Evolutionary conservation across 2,797 vertebrate species (phyloP), one percentile per base, ranked within the genome.

Genomic region (Mus caroli): DNA sequence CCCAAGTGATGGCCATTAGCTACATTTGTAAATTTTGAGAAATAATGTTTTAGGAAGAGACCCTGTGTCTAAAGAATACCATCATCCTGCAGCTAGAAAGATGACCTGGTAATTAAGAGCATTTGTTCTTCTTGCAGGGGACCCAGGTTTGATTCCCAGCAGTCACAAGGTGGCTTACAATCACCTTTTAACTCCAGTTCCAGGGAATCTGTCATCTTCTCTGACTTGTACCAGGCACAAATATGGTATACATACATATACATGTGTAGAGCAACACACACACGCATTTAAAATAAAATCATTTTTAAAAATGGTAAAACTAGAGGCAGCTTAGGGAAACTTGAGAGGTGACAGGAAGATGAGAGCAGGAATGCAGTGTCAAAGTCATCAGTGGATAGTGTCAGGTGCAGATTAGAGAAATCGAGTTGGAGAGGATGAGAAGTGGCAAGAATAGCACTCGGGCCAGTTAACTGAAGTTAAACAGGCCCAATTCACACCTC

Each of bases 1-100:
- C 28, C 28, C 7, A 34, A 86, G 62, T 86, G 43, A 14, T 52
- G 12, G 31, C 62, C 46, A 50, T 34, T 67, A 67, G 43, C 14
- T 89, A 31, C 69, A n/a, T 93, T 87, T 97, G 79, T 67, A 82
- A 94, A 83, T 46, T 96, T 80, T 94, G 40, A 88, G 52, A 88
- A 92, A 67, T 37, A 46, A 62, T 75, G 34, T 40, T 76, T 71
- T 24, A 69, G 58, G 24, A 91, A 79, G 73, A 89, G 28, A 22
- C 46, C 37, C 92, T 75, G 6, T 87, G 31, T 26, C n/a, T 84
- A 54, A 91, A 93, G 56, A 93, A 80, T 28, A 85, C 26, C 62
- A 60, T 3, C 26, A 22, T 69, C 12, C 6, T 69, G 34, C 31
- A 69, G 34, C 62, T 69, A 22, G 43, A 67, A 31, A 86, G 83